Conservation (phyloP, 1,140 invertebrate genomes). For the Battus philenor region DNA sequence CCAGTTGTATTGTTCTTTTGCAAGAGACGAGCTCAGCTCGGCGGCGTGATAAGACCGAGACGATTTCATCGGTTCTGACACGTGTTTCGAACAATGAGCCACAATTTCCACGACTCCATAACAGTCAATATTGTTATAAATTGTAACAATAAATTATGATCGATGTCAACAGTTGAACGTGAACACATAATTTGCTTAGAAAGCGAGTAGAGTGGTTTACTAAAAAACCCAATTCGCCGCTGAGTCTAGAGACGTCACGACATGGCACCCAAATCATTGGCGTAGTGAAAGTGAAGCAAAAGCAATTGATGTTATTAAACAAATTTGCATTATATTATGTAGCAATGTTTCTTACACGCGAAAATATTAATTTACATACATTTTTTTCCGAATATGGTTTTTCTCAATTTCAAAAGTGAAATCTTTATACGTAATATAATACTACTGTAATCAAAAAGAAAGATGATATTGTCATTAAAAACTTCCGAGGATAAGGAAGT, state of each 20-base stretch:
- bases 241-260: constrained; percentile 43
- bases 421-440: constrained; percentile 40
- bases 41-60: constrained; percentile 47
- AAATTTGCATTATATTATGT: constrained; percentile 28
- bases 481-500: no score
- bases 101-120: constrained; percentile 11
- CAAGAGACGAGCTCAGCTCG: constrained; percentile 41
- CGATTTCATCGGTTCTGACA: constrained; percentile 46
- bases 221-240: constrained; percentile 37
- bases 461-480: no score
- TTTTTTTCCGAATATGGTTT: constrained; percentile 49
- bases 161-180: constrained; percentile 13
- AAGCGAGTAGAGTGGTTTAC: constrained; percentile 32
- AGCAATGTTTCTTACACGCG: no score
- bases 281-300: constrained; percentile 60
- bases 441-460: not conserved
- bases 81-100: constrained; percentile 43
- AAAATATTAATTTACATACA: constrained; percentile 26
- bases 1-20: constrained; percentile 67
- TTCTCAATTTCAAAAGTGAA: constrained; percentile 50
- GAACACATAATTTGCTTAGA: constrained; percentile 37
- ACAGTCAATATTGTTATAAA: constrained; percentile 15
- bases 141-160: constrained; percentile 19
- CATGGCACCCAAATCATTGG: constrained; percentile 52
- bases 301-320: constrained; percentile 48